A percentile compares a stretch with the other conserved stretches of the same genome.
Evolutionary conservation across 2,113 vertebrate genomes (phyloP).

Genomic region (Anguilla rostrata): DNA sequence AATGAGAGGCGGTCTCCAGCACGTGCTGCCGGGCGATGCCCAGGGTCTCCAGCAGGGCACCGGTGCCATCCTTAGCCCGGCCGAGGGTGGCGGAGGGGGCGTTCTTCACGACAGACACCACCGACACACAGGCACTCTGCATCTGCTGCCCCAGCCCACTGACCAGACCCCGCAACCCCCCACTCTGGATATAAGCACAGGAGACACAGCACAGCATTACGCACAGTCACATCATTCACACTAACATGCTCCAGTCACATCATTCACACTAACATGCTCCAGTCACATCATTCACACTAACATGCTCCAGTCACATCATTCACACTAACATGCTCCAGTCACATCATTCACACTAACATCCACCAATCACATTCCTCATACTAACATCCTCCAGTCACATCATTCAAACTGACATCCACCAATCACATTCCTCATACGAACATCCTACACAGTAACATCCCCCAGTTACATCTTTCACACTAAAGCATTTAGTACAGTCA

Average conservation of each 20-base stretch:
- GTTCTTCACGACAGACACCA: conserved; percentile 23
- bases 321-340: background rate
- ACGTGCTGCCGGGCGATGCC: conserved; percentile 54
- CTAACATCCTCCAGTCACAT: background rate
- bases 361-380: background rate
- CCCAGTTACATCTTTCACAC: too few relatives aligned
- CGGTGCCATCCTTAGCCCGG: conserved; percentile 57
- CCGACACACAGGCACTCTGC: conserved; percentile 48
- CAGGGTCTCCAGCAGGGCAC: conserved; percentile 54
- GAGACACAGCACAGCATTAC: background rate
- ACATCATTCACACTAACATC: background rate
- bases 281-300: background rate
- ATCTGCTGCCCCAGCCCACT: conserved; percentile 55
- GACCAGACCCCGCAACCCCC: background rate
- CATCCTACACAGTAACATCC: too few relatives aligned
- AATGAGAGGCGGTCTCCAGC: conserved; percentile 56
- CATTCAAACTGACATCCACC: background rate
- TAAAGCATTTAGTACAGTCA: background rate
- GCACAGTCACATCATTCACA: background rate
- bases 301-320: background rate
- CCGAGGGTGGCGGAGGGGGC: conserved; percentile 51
- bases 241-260: background rate
- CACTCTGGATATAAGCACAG: background rate
- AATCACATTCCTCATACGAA: background rate
- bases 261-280: background rate